Conservation (phyloP, 2,888 invertebrate species). For the Tetropium fuscum region DNA sequence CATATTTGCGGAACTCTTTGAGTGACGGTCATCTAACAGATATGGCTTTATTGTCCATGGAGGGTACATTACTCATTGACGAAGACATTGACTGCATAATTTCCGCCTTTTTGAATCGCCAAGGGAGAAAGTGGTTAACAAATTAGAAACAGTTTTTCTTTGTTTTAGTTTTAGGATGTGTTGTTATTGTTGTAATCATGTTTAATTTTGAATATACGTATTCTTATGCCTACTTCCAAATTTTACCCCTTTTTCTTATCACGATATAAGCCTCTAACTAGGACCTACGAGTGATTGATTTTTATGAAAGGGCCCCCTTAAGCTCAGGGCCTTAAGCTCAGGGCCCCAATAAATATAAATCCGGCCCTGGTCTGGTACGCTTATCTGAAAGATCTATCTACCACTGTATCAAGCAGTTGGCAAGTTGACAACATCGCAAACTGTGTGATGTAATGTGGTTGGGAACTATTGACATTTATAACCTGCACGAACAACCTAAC, state of each 20-base stretch:
- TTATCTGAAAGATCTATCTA: too few species aligned
- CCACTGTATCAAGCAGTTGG: too few species aligned
- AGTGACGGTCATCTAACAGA: background rate
- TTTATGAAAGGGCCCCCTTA: too few species aligned
- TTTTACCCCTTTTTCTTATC: background rate
- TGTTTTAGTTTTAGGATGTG: conserved; percentile 1
- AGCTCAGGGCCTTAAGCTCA: too few species aligned
- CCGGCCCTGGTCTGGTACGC: too few species aligned
- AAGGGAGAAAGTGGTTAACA: background rate
- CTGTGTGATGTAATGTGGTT: too few species aligned
- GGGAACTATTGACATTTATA: background rate
- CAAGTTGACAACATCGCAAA: too few species aligned
- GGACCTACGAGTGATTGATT: too few species aligned
- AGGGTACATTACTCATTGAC: background rate
- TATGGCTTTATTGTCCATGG: background rate
- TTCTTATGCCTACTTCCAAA: background rate
- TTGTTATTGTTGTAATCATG: background rate
- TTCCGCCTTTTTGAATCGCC: conserved; percentile 1
- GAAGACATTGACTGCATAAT: background rate
- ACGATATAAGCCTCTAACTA: too few species aligned
- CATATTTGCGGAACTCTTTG: conserved; percentile 1
- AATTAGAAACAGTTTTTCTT: background rate
- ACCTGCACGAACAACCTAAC: too few species aligned
- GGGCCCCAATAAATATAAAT: too few species aligned
- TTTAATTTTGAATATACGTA: background rate